Evolutionary conservation across 1,140 invertebrate genomes (phyloP).

Genomic region (Stegodyphus dumicola): DNA sequence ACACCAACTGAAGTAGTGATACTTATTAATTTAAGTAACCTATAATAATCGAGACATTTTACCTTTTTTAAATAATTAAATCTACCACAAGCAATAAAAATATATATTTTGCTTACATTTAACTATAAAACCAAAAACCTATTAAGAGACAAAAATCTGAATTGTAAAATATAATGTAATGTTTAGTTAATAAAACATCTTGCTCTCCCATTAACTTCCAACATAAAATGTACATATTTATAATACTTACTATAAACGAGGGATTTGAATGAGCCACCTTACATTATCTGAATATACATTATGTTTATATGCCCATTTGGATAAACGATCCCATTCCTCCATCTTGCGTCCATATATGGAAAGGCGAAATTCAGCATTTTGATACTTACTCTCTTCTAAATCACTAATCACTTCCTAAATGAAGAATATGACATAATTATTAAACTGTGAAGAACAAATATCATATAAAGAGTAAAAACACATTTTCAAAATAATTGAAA

Average conservation of each 20-base stretch:
- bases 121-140: neutral
- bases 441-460: neutral
- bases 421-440: neutral
- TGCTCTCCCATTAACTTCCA: too few relatives aligned
- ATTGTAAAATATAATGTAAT: neutral
- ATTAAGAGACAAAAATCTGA: neutral
- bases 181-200: neutral
- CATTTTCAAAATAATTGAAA: neutral
- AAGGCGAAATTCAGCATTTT: constrained; percentile 95
- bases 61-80: neutral
- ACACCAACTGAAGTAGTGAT: too few relatives aligned
- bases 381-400: constrained; percentile 99
- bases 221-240: neutral
- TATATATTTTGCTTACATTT: neutral
- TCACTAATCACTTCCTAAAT: constrained; percentile 87
- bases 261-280: constrained; percentile 97
- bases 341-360: constrained; percentile 96
- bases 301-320: constrained; percentile 92
- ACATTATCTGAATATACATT: constrained; percentile 94
- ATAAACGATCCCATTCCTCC: constrained; percentile 97
- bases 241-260: constrained; percentile 89
- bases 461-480: neutral
- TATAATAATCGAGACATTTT: neutral
- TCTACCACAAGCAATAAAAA: neutral
- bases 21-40: too few relatives aligned